Base-by-base conservation (phyloP, 1,140 invertebrate genomes). In the Nephotettix cincticeps region DNA sequence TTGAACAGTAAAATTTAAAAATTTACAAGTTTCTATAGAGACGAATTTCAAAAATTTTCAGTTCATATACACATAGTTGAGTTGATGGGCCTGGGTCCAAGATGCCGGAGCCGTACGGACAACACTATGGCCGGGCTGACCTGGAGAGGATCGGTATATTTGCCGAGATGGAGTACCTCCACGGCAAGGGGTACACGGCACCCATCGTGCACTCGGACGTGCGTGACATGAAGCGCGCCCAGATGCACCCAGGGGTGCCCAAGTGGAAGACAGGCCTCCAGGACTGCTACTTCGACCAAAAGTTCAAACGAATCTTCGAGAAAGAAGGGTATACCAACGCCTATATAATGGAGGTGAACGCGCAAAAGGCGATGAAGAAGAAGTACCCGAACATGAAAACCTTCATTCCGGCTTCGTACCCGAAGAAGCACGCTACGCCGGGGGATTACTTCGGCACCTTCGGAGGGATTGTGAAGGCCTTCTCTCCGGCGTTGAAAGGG, bases 271-370 rank as follows among this genome's bases (percentile, higher is more conserved):
- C 68, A 11, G 74, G 70, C 19, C 32, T 73, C 1, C 74, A 75
- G 61, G 74, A 75, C 51, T 73, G 72, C 27, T 75, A 75, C 36
- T 75, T 75, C 30, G 74, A 75, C 40, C 58, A 68, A 56, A 68
- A 68, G 30, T 75, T 74, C 56, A 75, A 75, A 36, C 64, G 74
- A 56, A 23, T 73, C 1, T 75, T 75, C 40, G 71, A 72, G 4
- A 71, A 71, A 3, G 74, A 75, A 68, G 74, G 36, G 1, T 61
- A 63, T 13, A 72, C 27, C 19, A 47, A 28, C 1, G 21, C 36
- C 11, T 36, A 58, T 25, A 72, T 68, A 47, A 21, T 23, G 30
- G 71, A 72, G 29, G 21, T 61, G 4, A 68, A 68, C 17, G 69
- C 28, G 25, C 54, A 56, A 56, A 27, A 32, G 14, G 54, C 47